Percentiles rank a stretch among this genome's conserved stretches.
Conservation (phyloP, 2,113 vertebrate species). For the Nansenia antarctica region DNA sequence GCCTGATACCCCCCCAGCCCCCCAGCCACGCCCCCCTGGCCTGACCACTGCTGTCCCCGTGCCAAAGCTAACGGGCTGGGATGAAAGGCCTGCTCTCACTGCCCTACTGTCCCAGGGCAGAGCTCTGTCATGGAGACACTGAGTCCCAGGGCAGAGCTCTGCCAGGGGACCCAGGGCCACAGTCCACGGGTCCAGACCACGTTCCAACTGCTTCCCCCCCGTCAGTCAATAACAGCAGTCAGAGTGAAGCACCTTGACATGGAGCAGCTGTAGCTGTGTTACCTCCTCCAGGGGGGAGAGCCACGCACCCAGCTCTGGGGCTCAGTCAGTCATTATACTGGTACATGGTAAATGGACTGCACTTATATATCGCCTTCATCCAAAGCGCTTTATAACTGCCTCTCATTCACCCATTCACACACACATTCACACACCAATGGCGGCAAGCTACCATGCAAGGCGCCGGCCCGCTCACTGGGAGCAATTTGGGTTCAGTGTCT, state of each 20-base stretch:
- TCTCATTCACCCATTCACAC: too few species aligned
- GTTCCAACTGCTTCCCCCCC: neutral
- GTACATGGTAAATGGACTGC: too few species aligned
- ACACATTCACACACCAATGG: too few species aligned
- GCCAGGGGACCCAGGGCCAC: neutral
- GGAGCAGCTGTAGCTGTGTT: neutral
- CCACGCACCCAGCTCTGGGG: neutral
- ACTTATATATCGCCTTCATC: too few species aligned
- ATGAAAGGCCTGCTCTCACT: conserved; percentile 65
- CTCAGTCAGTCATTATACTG: neutral
- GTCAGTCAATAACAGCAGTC: neutral
- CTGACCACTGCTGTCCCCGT: conserved; percentile 35
- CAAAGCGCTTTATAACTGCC: too few species aligned
- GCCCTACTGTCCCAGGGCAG: conserved; percentile 19
- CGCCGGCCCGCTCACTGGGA: too few species aligned
- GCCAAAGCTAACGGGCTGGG: conserved; percentile 63
- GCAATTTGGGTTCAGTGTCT: too few species aligned
- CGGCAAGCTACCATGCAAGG: too few species aligned
- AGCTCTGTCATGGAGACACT: neutral
- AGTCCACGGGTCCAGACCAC: neutral
- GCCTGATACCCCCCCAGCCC: neutral
- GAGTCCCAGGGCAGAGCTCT: neutral
- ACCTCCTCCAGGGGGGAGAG: neutral
- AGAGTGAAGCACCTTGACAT: neutral
- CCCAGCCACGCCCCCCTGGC: conserved; percentile 29